Base-by-base conservation (phyloP, 2,888 invertebrate species). In the Mimumesa dahlbomi region DNA sequence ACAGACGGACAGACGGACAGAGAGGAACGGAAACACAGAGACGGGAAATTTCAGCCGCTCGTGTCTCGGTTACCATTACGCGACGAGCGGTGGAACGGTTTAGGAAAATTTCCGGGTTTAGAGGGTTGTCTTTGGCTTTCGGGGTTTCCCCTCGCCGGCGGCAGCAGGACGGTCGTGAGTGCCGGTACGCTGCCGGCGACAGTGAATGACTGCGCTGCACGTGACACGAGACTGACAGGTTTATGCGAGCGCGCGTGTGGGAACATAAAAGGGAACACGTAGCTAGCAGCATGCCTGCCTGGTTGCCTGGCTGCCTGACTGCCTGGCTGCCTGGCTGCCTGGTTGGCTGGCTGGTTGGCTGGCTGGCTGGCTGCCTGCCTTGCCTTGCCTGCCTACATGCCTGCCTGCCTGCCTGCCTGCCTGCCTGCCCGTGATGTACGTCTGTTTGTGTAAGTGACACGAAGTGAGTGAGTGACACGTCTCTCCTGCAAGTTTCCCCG, bases 211-310 rank as follows among this genome's bases (percentile, higher is more conserved):
- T 88, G 87, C 85, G 76, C 87, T 89, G 89, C 87, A 75, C 82
- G 84, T 89, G 89, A 88, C 89, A 89, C 84, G 84, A 88, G 88
- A 88, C 89, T 89, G 89, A 89, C 89, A 88, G 88, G 88, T 89
- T 89, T 89, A 88, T 88, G 89, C 85, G 85, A 84, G 79, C 84
- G 84, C 84, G 84, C 82, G 85, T 85, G 86, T 86, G 88, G 85
- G 86, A 86, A 85, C 85, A 86, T 85, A 88, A 87, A 88, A 88
- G 87, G 87, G 87, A 87, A 83, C 84, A 84, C 84, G 82, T 85
- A 84, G 82, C 85, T 84, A 82, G 83, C 81, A 82, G 77, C 76
- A 80, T 75, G 73, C 76, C 74, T 77, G 81, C 57, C 2, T 29
- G 57, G 38, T 1, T 13, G 22, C 25, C 7, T 46, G 53, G 42